phyloP scores from a whole-genome alignment of 1,140 invertebrate species.

The Mesaphorura yosii region DNA sequence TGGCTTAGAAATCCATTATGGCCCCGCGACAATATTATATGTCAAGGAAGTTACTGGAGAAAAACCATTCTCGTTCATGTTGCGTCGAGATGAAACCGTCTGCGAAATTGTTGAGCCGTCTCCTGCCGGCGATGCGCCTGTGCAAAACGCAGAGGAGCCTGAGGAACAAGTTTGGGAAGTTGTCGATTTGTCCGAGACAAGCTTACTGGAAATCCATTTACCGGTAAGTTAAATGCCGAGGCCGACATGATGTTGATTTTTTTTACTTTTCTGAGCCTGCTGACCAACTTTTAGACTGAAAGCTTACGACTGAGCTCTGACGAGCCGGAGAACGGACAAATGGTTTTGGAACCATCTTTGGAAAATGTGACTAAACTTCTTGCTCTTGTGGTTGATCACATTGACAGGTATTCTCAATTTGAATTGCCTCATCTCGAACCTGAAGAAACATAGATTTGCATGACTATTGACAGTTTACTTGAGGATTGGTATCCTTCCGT shows the following conservation, averaged over 20 bases:
- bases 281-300: too few relatives aligned
- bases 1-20: slow-evolving; percentile 74
- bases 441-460: too few relatives aligned
- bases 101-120: slow-evolving; percentile 33
- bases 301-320: too few relatives aligned
- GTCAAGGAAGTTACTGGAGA: slow-evolving; percentile 58
- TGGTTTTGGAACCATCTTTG: slow-evolving; percentile 54
- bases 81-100: slow-evolving; percentile 32
- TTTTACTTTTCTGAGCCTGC: too few relatives aligned
- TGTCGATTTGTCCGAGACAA: slow-evolving; percentile 65
- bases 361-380: slow-evolving; percentile 73
- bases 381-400: slow-evolving; percentile 86
- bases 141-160: slow-evolving; percentile 5
- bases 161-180: slow-evolving; percentile 67
- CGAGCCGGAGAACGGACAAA: too few relatives aligned
- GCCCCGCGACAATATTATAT: slow-evolving; percentile 64
- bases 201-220: slow-evolving; percentile 79
- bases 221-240: slow-evolving; percentile 46
- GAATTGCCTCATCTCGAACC: too few relatives aligned
- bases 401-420: too few relatives aligned
- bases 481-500: slow-evolving; percentile 98
- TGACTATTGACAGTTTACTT: slow-evolving; percentile 81
- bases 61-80: slow-evolving; percentile 29
- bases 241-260: too few relatives aligned
- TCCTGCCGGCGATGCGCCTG: background rate